phyloP scores from a whole-genome alignment of 2,888 invertebrate genomes.

The Orthonevra nobilis region DNA sequence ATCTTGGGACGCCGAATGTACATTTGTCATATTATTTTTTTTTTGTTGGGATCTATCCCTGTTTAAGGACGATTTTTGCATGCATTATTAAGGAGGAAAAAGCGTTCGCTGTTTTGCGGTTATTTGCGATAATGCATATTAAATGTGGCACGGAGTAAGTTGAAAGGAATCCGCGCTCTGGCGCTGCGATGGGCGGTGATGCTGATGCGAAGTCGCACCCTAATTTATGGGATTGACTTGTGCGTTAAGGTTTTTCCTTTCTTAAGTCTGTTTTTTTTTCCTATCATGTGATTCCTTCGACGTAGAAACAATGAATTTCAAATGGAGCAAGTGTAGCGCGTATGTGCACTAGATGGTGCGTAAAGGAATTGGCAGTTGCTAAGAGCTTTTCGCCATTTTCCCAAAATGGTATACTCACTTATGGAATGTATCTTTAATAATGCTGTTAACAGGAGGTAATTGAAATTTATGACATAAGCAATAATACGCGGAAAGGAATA shows the following conservation, averaged over 20 bases:
- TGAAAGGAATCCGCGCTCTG: slow-evolving; percentile 50
- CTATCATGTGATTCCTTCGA: slow-evolving; percentile 56
- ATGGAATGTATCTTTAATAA: slow-evolving; percentile 60
- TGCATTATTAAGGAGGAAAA: slow-evolving; percentile 65
- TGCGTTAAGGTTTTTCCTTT: slow-evolving; percentile 16
- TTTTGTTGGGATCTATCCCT: slow-evolving; percentile 15
- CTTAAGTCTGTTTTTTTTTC: slow-evolving; percentile 30
- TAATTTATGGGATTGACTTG: slow-evolving; percentile 70
- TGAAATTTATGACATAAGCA: slow-evolving; percentile 58
- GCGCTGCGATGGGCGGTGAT: slow-evolving; percentile 2
- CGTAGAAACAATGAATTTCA: slow-evolving; percentile 64
- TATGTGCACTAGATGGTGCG: slow-evolving; percentile 38
- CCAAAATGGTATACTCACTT: slow-evolving; percentile 53
- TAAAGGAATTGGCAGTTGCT: slow-evolving; percentile 45
- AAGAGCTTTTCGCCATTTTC: slow-evolving; percentile 68
- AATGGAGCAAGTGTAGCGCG: slow-evolving; percentile 59
- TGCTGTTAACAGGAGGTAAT: slow-evolving; percentile 55
- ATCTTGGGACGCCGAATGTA: slow-evolving; percentile 62
- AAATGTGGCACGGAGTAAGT: slow-evolving; percentile 54
- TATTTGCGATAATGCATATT: slow-evolving; percentile 70
- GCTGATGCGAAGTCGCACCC: slow-evolving; percentile 64
- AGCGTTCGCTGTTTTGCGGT: slow-evolving; percentile 66
- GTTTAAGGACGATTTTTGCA: slow-evolving; percentile 67
- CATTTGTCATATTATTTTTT: slow-evolving; percentile 61
- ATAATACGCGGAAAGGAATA: slow-evolving; percentile 7